These are phyloP conservation scores for Steatornis caripensis DNA, from an alignment of 2,113 vertebrate genomes.

Conservation along the genomic window DNA sequence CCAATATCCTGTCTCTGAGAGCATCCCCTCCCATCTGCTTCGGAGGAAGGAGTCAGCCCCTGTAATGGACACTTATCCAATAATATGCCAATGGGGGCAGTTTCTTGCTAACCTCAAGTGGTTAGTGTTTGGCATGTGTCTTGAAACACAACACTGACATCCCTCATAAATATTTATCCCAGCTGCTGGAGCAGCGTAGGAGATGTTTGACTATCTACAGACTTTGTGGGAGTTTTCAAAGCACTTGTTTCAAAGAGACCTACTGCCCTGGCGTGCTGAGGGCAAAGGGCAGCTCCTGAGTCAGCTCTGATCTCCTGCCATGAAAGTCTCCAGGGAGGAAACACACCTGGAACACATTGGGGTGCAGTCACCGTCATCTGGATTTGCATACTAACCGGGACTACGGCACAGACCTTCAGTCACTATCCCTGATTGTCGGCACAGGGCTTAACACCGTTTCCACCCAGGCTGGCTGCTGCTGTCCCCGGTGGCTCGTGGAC, in stretches of 20 bases:
- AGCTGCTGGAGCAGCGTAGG: not conserved
- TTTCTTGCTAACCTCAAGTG: conserved; percentile 54
- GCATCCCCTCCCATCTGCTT: conserved; percentile 23
- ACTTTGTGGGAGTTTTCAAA: conserved; percentile 13
- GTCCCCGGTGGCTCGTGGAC: rapidly evolving
- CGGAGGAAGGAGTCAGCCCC: conserved; percentile 44
- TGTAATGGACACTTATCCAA: conserved; percentile 66
- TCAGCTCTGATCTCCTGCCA: not conserved
- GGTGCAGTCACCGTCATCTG: not conserved
- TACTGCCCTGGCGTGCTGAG: not conserved
- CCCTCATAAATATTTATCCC: conserved; percentile 62
- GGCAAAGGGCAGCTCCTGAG: not conserved
- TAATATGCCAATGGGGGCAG: conserved; percentile 60
- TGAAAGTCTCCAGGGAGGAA: rapidly evolving
- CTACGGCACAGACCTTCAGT: not conserved
- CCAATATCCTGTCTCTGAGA: conserved; percentile 65
- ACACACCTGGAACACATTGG: rapidly evolving
- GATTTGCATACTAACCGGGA: not conserved
- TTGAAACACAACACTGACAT: conserved; percentile 50
- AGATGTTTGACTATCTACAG: not conserved
- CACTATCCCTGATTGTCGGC: not conserved
- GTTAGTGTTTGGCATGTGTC: conserved; percentile 20
- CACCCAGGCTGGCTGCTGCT: rapidly evolving
- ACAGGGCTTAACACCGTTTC: not conserved
- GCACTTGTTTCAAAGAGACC: not conserved